Evolutionary conservation across 2,113 vertebrate genomes (phyloP).

Genomic region (Zosterops borbonicus): DNA sequence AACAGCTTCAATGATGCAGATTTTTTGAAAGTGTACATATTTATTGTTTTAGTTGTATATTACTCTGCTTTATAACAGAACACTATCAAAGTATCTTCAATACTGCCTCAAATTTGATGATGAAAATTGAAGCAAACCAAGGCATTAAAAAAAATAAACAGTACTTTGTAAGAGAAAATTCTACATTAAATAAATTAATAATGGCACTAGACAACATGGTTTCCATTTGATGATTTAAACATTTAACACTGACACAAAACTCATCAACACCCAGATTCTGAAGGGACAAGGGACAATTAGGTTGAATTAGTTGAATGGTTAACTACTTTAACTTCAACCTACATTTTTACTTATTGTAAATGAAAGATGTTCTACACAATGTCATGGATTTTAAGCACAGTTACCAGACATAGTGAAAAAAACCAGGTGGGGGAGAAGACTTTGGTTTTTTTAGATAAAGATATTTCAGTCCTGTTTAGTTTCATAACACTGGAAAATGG

Average conservation of each 20-base stretch:
- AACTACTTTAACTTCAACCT: not conserved
- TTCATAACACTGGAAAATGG: not conserved
- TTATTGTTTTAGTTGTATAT: not conserved
- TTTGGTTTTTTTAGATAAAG: not conserved
- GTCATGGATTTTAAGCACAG: not conserved
- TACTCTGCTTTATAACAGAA: not conserved
- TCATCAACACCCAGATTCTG: not conserved
- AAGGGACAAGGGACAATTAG: not conserved
- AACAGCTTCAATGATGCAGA: not conserved
- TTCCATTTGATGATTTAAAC: not conserved
- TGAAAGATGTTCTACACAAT: not conserved
- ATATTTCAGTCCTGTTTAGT: not conserved
- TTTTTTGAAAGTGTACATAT: not conserved
- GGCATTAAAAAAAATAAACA: not conserved
- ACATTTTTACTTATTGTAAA: not conserved
- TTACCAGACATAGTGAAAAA: not conserved
- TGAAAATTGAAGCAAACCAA: not conserved
- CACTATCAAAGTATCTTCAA: not conserved
- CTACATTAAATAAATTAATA: not conserved
- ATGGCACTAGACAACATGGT: not conserved
- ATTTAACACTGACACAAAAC: not conserved
- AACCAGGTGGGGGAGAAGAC: not conserved
- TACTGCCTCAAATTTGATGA: not conserved
- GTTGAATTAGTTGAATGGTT: not conserved
- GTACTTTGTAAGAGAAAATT: not conserved